Conservation (phyloP, 2,113 vertebrate genomes). For the Camelus bactrianus region DNA sequence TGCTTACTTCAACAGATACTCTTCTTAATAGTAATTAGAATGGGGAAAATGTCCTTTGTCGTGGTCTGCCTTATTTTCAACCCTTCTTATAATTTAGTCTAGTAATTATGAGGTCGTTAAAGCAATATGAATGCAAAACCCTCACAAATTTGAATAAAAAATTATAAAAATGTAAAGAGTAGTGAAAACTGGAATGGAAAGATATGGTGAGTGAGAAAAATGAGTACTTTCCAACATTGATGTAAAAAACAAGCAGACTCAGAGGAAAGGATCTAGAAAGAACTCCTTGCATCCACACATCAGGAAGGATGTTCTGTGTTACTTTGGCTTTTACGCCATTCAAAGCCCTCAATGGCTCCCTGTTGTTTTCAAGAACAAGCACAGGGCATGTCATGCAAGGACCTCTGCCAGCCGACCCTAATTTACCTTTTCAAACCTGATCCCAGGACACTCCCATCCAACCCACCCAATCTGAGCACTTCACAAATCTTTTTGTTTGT, state of each 20-base stretch:
- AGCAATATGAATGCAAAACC: neutral
- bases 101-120: conserved; percentile 1
- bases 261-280: neutral
- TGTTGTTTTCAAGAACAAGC: neutral
- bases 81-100: conserved; percentile 37
- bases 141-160: conserved; percentile 31
- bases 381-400: neutral
- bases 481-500: neutral
- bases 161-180: neutral
- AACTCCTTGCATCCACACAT: neutral
- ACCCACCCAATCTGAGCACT: neutral
- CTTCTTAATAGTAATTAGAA: conserved; percentile 67
- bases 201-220: neutral
- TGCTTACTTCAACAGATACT: conserved; percentile 68
- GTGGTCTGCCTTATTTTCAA: conserved; percentile 75
- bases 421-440: neutral
- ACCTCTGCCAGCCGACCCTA: neutral
- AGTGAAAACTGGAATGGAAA: neutral
- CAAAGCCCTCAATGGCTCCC: neutral
- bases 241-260: neutral
- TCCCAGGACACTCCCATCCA: neutral
- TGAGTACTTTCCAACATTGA: neutral
- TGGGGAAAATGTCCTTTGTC: conserved; percentile 70
- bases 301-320: neutral
- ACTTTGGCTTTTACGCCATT: neutral